Evolutionary conservation across 2,113 vertebrate genomes (phyloP), one percentile per base, ranked within the genome.

Genomic region (Mobula birostris): DNA sequence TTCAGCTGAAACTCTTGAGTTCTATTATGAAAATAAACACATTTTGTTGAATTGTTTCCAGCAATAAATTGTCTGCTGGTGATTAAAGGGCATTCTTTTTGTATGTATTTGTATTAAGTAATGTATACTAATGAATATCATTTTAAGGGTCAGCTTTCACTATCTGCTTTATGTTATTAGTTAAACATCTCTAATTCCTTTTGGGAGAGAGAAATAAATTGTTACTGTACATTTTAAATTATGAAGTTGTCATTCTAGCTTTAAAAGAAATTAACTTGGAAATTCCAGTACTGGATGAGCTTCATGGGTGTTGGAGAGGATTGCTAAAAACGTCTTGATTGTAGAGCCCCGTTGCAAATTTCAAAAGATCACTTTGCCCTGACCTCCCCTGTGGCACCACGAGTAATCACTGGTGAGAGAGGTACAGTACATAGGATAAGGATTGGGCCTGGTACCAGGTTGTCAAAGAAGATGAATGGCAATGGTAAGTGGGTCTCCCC

Each of bases 1-100:
- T 74, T 93, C 36, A 93, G 70, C 91, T 74, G 68, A 93, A 24
- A 76, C 68, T 74, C 72, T 74, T 74, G 36, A 24, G 32, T 70
- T 40, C 48, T 74, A 56, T 56, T 76, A 56, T 74, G 68, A 93
- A 93, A 93, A 74, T 93, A 93, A 93, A 74, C 91, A 92, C 40
- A 36, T 72, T 70, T 90, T 92, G 74, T 93, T 70, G 74, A 74
- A 93, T 93, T 93, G 91, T 29, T 24, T 74, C 91, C 70, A 72
- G 74, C 32, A 93, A 93, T 93, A 93, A 93, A 93, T 74, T 48
- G 36, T 93, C 68, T 74, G 91, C 56, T 74, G 56, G 32, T 74
- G 68, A 93, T 56, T 93, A 29, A 70, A 24, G 11, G 36, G 90
- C 32, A 93, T 48, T 66, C 70, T 93, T 36, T 93, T 74, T 12